These are phyloP conservation scores for Tenualosa ilisha DNA, from an alignment of 2,797 vertebrate genomes.

Conservation along the genomic window DNA sequence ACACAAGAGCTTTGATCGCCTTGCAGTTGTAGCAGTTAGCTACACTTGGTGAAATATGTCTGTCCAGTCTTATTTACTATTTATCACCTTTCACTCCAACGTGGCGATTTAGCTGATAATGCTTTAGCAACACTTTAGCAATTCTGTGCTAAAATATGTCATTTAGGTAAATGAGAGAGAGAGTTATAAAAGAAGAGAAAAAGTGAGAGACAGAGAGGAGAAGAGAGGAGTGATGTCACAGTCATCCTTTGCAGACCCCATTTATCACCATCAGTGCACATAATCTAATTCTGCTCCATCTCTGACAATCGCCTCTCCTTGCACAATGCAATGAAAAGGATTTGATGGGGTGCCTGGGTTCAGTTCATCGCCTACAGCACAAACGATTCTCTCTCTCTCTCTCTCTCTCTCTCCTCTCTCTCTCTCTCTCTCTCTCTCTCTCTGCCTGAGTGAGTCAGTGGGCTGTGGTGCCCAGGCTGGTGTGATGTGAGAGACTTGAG, in stretches of 20 bases:
- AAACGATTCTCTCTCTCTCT: background rate
- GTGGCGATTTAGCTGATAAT: too few species aligned
- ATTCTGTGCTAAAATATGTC: too few species aligned
- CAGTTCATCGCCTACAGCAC: background rate
- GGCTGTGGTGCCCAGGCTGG: background rate
- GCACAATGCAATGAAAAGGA: conserved; percentile 21
- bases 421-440: conserved; percentile 1
- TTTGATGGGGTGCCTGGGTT: background rate
- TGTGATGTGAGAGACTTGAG: background rate
- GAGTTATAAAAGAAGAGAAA: background rate
- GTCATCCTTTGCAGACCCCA: background rate
- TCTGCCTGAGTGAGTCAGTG: background rate
- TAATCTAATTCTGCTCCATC: background rate
- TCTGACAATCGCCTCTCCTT: background rate
- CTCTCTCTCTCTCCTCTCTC: background rate
- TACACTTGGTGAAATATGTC: too few species aligned
- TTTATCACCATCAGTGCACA: conserved; percentile 5
- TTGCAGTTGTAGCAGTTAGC: background rate
- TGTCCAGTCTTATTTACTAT: too few species aligned
- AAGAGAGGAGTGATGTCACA: background rate
- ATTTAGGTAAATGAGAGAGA: background rate
- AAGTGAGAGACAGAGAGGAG: background rate
- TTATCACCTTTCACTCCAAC: too few species aligned
- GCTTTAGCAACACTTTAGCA: too few species aligned
- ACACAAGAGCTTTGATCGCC: background rate